phyloP scores from a whole-genome alignment of 2,888 invertebrate genomes.

The Drosophila seclusa region DNA sequence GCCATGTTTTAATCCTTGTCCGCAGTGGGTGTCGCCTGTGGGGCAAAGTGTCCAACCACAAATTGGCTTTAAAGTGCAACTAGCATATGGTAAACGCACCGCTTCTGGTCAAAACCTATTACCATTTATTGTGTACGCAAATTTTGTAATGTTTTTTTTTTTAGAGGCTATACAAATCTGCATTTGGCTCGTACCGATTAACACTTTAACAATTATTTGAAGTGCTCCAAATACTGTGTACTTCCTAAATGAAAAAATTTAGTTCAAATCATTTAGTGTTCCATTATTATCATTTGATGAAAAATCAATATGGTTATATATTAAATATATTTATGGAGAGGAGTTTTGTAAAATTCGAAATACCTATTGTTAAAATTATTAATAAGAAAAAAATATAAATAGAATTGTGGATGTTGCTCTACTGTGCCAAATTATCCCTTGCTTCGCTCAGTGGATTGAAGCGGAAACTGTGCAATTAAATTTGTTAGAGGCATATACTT shows the following conservation, averaged over 20 bases:
- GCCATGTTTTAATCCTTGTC: slow-evolving; percentile 67
- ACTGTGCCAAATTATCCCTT: slow-evolving; percentile 1
- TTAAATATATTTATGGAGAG: background rate
- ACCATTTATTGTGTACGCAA: slow-evolving; percentile 1
- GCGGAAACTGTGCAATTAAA: slow-evolving; percentile 51
- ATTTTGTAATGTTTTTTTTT: background rate
- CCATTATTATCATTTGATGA: background rate
- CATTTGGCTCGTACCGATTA: background rate
- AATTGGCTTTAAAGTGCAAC: slow-evolving; percentile 50
- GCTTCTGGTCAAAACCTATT: slow-evolving; percentile 15
- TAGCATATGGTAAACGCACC: slow-evolving; percentile 18
- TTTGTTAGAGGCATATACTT: slow-evolving; percentile 49
- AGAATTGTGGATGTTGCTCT: background rate
- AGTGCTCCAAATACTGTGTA: background rate
- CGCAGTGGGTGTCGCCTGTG: slow-evolving; percentile 18
- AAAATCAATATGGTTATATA: background rate
- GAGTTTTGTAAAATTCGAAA: background rate
- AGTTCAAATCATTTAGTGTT: background rate
- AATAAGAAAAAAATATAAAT: background rate
- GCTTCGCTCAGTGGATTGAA: background rate
- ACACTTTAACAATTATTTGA: background rate
- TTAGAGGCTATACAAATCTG: background rate
- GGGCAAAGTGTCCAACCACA: slow-evolving; percentile 23
- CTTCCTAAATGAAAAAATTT: background rate
- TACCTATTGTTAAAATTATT: background rate